Evolutionary conservation across 2,888 invertebrate genomes (phyloP).

Genomic region (Drosophila birchii): DNA sequence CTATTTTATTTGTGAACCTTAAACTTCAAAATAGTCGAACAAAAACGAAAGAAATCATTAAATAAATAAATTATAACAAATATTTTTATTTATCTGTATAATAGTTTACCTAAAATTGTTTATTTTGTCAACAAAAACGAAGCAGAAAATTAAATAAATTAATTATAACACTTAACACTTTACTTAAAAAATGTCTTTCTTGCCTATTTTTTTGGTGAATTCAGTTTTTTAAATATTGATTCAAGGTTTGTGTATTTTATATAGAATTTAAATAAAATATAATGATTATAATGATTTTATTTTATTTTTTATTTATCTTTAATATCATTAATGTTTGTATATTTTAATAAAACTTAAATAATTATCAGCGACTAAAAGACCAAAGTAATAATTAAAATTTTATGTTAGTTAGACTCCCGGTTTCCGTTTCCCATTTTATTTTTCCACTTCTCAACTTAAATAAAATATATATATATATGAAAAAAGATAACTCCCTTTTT

Average conservation of each 20-base stretch:
- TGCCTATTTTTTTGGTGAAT: not conserved
- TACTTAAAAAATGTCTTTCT: not conserved
- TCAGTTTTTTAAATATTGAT: not conserved
- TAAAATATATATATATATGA: constrained; percentile 21
- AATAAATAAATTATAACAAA: constrained; percentile 1
- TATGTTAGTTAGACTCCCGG: not conserved
- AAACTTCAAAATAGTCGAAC: not conserved
- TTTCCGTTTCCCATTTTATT: not conserved
- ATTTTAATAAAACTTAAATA: not conserved
- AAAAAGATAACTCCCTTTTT: constrained; percentile 58
- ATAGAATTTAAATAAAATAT: too few relatives aligned
- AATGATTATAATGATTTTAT: too few relatives aligned
- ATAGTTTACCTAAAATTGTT: too few relatives aligned
- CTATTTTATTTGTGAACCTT: constrained; percentile 5
- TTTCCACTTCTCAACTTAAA: constrained; percentile 32
- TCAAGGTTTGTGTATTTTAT: too few relatives aligned
- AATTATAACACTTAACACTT: too few relatives aligned
- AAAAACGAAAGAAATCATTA: not conserved
- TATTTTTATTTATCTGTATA: too few relatives aligned
- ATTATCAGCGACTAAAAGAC: not conserved
- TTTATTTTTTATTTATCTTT: too few relatives aligned
- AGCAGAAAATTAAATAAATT: too few relatives aligned
- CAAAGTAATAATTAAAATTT: not conserved
- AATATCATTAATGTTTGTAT: not conserved
- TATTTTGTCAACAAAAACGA: too few relatives aligned